Conservation (phyloP, 2,113 vertebrate species). For the Equus quagga region DNA sequence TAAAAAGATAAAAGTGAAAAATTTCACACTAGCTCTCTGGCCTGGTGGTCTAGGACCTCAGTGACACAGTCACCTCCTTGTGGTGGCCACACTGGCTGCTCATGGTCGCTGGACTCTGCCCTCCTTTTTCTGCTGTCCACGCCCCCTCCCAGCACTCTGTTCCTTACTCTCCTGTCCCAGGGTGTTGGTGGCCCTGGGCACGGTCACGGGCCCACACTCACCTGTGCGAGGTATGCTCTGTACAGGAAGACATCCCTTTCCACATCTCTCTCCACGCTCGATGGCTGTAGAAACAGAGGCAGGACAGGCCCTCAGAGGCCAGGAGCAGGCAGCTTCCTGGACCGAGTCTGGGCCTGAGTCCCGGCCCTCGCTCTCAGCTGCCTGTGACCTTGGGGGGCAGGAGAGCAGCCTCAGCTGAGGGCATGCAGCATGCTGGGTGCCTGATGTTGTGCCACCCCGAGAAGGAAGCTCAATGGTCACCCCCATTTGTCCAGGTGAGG, state of each 20-base stretch:
- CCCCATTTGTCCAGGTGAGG: not conserved
- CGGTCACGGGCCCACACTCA: conserved; percentile 59
- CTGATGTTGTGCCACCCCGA: not conserved
- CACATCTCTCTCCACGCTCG: conserved; percentile 90
- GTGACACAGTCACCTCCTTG: accelerated
- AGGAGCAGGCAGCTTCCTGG: too few relatives aligned
- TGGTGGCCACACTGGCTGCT: accelerated
- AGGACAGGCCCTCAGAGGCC: not conserved
- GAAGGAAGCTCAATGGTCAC: not conserved
- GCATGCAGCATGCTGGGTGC: accelerated
- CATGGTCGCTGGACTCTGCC: not conserved
- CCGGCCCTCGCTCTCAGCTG: not conserved
- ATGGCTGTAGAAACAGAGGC: conserved; percentile 84
- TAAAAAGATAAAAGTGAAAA: not conserved
- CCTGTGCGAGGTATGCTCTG: conserved; percentile 97
- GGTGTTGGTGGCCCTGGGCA: accelerated
- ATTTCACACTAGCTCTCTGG: accelerated
- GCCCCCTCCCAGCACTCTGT: not conserved
- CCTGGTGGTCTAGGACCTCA: not conserved
- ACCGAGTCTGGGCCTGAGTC: not conserved
- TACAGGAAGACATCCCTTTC: conserved; percentile 96
- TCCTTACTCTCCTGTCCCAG: not conserved
- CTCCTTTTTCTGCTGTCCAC: not conserved
- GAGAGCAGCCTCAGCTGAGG: not conserved
- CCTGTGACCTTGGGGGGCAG: not conserved